A percentile compares a stretch with the other conserved stretches of the same genome.
Conservation (phyloP, 2,888 invertebrate genomes). For the Ecdyonurus torrentis region DNA sequence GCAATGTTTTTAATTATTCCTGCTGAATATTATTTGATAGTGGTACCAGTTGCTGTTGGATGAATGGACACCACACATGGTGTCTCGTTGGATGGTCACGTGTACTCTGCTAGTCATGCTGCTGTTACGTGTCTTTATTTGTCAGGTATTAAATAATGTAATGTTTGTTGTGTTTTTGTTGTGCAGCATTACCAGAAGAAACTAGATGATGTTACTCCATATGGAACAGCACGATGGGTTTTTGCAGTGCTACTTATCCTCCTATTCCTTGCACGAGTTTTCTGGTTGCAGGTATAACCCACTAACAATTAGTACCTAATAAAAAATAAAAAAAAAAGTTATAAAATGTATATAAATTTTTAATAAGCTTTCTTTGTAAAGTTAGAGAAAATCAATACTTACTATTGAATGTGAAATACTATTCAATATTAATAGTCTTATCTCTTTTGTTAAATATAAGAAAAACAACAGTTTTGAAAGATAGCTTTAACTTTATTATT, state of each 20-base stretch:
- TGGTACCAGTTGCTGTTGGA: slow-evolving; percentile 17
- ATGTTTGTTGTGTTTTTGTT: slow-evolving; percentile 8
- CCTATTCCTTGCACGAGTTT: slow-evolving; percentile 62
- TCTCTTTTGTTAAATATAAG: no score
- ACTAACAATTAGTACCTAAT: background rate
- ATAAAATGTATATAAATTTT: background rate
- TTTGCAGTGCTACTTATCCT: slow-evolving; percentile 50
- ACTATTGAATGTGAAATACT: background rate
- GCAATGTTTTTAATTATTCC: no score
- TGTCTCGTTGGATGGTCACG: slow-evolving; percentile 10
- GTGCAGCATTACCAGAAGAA: slow-evolving; percentile 62
- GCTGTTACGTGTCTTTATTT: slow-evolving; percentile 5
- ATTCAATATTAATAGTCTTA: background rate
- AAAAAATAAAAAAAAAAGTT: slow-evolving; percentile 4
- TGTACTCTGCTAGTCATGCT: slow-evolving; percentile 3
- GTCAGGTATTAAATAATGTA: slow-evolving; percentile 6
- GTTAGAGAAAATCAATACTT: background rate
- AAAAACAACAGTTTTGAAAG: no score
- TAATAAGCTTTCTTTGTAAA: background rate
- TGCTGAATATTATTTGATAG: no score
- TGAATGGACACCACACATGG: slow-evolving; percentile 18
- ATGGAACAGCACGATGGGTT: slow-evolving; percentile 62
- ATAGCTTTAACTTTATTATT: no score
- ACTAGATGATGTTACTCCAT: slow-evolving; percentile 75
- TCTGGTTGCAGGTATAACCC: slow-evolving; percentile 55